Base-by-base conservation (phyloP, 2,113 vertebrate genomes). In the Trogon surrucura region DNA sequence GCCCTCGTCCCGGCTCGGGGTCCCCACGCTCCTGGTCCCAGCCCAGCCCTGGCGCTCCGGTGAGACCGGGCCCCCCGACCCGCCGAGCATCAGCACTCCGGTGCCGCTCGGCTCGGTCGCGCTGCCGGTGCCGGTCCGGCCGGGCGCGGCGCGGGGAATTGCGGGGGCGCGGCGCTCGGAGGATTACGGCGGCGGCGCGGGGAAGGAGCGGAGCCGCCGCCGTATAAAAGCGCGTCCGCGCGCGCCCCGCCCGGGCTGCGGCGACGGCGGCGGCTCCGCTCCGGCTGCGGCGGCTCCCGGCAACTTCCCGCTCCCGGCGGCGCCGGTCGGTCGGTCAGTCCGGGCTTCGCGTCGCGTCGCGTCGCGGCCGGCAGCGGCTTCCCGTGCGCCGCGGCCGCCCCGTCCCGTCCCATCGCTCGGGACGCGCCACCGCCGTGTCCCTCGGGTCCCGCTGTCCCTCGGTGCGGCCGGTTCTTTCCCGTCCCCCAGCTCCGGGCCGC, bases 171-270 rank as follows among this genome's bases (percentile, higher is more conserved):
- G 53, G 88, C 91, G 53, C 88, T 94, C 95, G 95, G 87, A 94
- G 90, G 71, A 94, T 91, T 94, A 94, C 95, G 95, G 95, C 92
- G 74, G 92, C 78, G 80, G 90, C 61, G 94, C 73, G 91, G 77
- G 64, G 47, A 60, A 67, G 67, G 69, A 87, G 81, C 77, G 89
- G 81, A 19, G 94, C 85, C 50, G 21, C 72, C 71, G 32, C 87
- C 53, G 38, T 85, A 92, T 92, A 83, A 92, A 92, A 90, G 91
- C 91, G 84, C 91, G 84, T 45, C 47, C 73, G 91, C 84, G 48
- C n/a, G 22, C 75, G 87, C 78, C 85, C 85, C 89, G 47, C 79
- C 88, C 66, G 80, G 88, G 94, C 94, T 91, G 94, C 86, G 81
- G 93, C 10, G 91, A 82, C 84, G 79, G 88, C 90, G 61, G 78